These are phyloP conservation scores for Neria commutata DNA, from an alignment of 2,888 invertebrate genomes.

Conservation along the genomic window DNA sequence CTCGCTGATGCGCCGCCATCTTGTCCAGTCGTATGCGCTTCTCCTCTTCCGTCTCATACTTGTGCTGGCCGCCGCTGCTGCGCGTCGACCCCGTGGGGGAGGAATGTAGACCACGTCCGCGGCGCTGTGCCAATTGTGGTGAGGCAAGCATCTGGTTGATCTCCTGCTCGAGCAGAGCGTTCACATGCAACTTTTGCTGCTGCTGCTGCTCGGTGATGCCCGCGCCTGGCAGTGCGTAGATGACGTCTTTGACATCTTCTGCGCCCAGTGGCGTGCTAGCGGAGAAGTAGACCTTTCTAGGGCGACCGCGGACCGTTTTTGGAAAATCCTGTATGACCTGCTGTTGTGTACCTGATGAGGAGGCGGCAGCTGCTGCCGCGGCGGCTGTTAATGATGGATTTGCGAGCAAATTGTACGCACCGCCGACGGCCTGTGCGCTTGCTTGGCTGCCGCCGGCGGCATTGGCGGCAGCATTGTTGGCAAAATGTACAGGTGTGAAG, in stretches of 20 bases:
- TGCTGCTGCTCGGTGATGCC: conserved; percentile 41
- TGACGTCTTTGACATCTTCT: conserved; percentile 2
- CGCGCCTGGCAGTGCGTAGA: background rate
- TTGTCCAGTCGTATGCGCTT: conserved; percentile 57
- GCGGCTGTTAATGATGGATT: conserved; percentile 33
- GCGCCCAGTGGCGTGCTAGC: conserved; percentile 25
- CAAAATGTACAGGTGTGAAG: conserved; percentile 60
- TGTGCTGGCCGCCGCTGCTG: conserved; percentile 52
- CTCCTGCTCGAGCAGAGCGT: conserved; percentile 59
- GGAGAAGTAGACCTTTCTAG: conserved; percentile 50
- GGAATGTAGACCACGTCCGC: conserved; percentile 57
- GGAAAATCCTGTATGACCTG: conserved; percentile 57
- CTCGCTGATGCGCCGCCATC: conserved; percentile 60
- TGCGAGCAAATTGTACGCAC: conserved; percentile 34
- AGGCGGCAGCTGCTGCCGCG: conserved; percentile 39
- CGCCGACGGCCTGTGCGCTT: conserved; percentile 32
- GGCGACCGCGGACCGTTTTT: conserved; percentile 60
- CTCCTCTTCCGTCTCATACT: conserved; percentile 60
- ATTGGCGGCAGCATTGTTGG: conserved; percentile 37
- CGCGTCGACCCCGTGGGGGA: conserved; percentile 40
- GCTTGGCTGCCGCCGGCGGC: conserved; percentile 35
- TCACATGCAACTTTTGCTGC: conserved; percentile 57
- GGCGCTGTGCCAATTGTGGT: conserved; percentile 47
- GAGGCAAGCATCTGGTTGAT: conserved; percentile 57
- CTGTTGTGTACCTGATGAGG: conserved; percentile 36